Evolutionary conservation across 1,140 invertebrate species (phyloP).

Genomic region (Pissodes strobi): DNA sequence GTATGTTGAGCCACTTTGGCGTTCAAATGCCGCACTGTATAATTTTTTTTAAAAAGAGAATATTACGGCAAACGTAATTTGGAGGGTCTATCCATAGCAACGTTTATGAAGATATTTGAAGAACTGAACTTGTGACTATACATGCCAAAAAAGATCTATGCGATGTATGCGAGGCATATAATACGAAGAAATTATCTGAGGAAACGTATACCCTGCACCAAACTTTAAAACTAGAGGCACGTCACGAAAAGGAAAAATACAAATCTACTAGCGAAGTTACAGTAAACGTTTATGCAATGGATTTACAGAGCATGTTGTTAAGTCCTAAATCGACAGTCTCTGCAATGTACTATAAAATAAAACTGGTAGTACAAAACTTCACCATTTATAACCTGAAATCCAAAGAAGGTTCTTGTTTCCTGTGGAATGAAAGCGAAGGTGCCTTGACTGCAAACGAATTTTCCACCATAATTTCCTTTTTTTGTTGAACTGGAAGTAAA

Average conservation of each 20-base stretch:
- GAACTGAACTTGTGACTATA: conserved; percentile 30
- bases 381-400: conserved; percentile 16
- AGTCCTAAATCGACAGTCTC: conserved; percentile 33
- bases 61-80: conserved; percentile 26
- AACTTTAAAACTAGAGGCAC: conserved; percentile 27
- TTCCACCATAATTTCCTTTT: conserved; percentile 20
- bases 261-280: too few relatives aligned
- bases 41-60: conserved; percentile 39
- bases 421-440: conserved; percentile 30
- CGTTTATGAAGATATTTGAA: conserved; percentile 23
- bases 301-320: conserved; percentile 23
- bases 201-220: conserved; percentile 18
- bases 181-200: conserved; percentile 30
- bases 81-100: conserved; percentile 1
- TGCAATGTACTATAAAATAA: conserved; percentile 23
- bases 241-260: conserved; percentile 34
- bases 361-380: conserved; percentile 28
- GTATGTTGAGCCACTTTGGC: conserved; percentile 44
- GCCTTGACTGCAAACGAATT: conserved; percentile 11
- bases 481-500: conserved; percentile 21
- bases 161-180: conserved; percentile 31
- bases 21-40: conserved; percentile 43
- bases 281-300: conserved; percentile 23
- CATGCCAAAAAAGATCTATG: conserved; percentile 32
- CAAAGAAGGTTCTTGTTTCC: conserved; percentile 22